Percentiles rank a stretch among this genome's conserved stretches.
Evolutionary conservation across 2,888 invertebrate genomes (phyloP).

Genomic region (Toxonevra muliebris): DNA sequence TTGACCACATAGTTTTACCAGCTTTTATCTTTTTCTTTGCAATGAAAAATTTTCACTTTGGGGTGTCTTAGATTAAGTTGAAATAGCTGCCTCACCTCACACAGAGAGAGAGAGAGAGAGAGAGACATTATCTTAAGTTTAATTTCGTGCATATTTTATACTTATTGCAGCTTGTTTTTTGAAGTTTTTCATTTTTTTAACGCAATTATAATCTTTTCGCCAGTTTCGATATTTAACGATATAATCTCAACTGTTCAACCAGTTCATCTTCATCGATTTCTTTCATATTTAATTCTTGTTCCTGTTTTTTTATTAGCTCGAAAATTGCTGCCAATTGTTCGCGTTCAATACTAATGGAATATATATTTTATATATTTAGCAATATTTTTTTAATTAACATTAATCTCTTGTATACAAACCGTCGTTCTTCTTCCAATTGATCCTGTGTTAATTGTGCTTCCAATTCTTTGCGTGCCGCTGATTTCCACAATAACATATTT

Average conservation of each 20-base stretch:
- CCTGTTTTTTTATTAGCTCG: conserved; percentile 64
- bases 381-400: too few relatives aligned
- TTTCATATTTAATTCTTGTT: conserved; percentile 63
- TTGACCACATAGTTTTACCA: too few relatives aligned
- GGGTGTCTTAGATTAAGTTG: too few relatives aligned
- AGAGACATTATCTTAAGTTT: too few relatives aligned
- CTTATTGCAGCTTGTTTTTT: too few relatives aligned
- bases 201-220: too few relatives aligned
- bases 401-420: conserved; percentile 35
- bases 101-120: too few relatives aligned
- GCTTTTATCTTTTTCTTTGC: too few relatives aligned
- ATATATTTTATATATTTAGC: not conserved
- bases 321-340: conserved; percentile 65
- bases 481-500: conserved; percentile 47
- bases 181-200: too few relatives aligned
- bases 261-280: conserved; percentile 43
- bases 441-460: conserved; percentile 49
- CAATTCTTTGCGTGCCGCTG: conserved; percentile 47
- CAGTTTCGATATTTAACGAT: conserved; percentile 35
- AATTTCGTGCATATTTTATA: too few relatives aligned
- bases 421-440: conserved; percentile 49
- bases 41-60: too few relatives aligned
- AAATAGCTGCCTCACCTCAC: too few relatives aligned
- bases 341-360: conserved; percentile 59
- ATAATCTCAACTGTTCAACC: conserved; percentile 41